Percentiles rank a stretch among this genome's conserved stretches.
phyloP scores from a whole-genome alignment of 2,888 invertebrate genomes.

The Drosophila kanekoi region DNA sequence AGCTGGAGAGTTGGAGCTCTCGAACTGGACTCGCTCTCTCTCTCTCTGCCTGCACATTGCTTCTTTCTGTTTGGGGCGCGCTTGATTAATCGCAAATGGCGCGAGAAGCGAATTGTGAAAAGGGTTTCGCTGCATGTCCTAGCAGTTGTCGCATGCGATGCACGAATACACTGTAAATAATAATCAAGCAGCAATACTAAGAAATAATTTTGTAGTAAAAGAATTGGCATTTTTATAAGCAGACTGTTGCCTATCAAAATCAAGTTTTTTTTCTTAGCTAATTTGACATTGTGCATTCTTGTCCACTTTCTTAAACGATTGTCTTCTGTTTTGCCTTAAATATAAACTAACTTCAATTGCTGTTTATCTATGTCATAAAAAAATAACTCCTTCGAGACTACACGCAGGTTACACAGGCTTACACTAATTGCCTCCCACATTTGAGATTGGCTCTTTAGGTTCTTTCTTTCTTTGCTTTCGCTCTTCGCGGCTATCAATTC shows the following conservation, averaged over 20 bases:
- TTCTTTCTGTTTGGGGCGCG: conserved; percentile 47
- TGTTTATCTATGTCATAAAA: too few relatives aligned
- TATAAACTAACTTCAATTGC: too few relatives aligned
- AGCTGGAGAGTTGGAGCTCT: conserved; percentile 62
- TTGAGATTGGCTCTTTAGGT: too few relatives aligned
- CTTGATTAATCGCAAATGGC: conserved; percentile 79
- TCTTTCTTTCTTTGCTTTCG: neutral
- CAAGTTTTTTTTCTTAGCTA: too few relatives aligned
- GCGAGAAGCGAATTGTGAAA: conserved; percentile 40
- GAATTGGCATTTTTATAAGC: neutral
- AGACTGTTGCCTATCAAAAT: neutral
- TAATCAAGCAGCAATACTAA: too few relatives aligned
- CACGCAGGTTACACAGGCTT: too few relatives aligned
- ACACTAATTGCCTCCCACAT: too few relatives aligned
- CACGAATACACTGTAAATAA: conserved; percentile 30
- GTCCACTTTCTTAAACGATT: too few relatives aligned
- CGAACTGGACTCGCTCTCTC: neutral
- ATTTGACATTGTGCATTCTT: too few relatives aligned
- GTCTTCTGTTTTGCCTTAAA: too few relatives aligned
- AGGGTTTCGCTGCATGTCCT: conserved; percentile 37
- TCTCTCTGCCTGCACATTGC: conserved; percentile 1
- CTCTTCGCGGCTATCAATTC: neutral
- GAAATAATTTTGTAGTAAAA: neutral
- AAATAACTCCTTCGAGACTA: too few relatives aligned
- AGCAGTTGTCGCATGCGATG: conserved; percentile 47